Evolutionary conservation across 2,888 invertebrate genomes (phyloP).

Genomic region (Limnephilus auricula): DNA sequence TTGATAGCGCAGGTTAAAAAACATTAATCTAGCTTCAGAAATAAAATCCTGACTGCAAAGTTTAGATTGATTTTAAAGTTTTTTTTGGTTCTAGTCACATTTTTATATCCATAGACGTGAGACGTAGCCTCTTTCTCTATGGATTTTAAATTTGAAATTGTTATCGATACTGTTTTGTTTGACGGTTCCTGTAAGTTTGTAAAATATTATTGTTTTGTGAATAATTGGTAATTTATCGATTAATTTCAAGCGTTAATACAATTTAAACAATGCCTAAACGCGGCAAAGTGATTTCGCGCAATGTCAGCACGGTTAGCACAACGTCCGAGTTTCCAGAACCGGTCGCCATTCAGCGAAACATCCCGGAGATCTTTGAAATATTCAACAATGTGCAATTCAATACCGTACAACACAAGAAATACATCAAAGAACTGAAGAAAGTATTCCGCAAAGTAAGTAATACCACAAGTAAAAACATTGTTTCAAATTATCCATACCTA

Average conservation of each 20-base stretch:
- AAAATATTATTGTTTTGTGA: conserved; percentile 7
- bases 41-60: no score
- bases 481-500: neutral
- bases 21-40: no score
- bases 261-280: neutral
- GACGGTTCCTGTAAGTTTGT: conserved; percentile 18
- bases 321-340: conserved; percentile 54
- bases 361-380: conserved; percentile 74
- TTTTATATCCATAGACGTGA: neutral
- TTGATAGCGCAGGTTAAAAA: neutral
- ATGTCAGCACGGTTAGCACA: conserved; percentile 28
- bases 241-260: neutral
- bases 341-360: conserved; percentile 56
- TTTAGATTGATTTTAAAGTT: no score
- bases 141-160: conserved; percentile 3
- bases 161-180: conserved; percentile 30
- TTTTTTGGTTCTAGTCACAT: no score
- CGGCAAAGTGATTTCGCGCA: conserved; percentile 11
- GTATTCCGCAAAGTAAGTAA: conserved; percentile 80
- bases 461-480: neutral
- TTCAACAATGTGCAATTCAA: conserved; percentile 82
- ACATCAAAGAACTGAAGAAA: conserved; percentile 80
- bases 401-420: conserved; percentile 82
- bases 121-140: neutral
- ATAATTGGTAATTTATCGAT: neutral